A percentile compares a stretch with the other conserved stretches of the same genome.
phyloP scores from a whole-genome alignment of 64 coral and sea anemone genomes.

The Platygyra sinensis region DNA sequence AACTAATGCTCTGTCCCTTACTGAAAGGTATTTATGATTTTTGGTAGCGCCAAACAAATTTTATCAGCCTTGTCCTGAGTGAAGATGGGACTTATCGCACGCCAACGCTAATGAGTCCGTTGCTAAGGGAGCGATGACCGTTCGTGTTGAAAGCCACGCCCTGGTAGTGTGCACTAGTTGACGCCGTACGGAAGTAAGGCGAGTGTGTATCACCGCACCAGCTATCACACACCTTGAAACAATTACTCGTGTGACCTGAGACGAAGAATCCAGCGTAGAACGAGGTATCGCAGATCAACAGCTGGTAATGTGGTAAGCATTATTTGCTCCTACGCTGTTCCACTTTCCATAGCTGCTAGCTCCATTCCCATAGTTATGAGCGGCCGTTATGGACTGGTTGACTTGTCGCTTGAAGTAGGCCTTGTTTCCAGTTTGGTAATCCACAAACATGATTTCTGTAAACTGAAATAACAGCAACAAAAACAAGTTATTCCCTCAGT shows the following conservation, averaged over 20 bases:
- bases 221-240: neutral
- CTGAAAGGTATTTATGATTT: too few relatives aligned
- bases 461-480: neutral
- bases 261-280: conserved; percentile 29
- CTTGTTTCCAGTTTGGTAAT: conserved; percentile 1
- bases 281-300: conserved; percentile 6
- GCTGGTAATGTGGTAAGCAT: neutral
- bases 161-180: neutral
- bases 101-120: conserved; percentile 45
- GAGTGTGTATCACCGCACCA: conserved; percentile 19
- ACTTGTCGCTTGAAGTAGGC: neutral
- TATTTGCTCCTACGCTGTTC: neutral
- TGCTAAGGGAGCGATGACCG: neutral
- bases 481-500: neutral
- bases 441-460: conserved; percentile 32
- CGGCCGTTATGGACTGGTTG: neutral
- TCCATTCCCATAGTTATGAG: neutral
- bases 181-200: conserved; percentile 40
- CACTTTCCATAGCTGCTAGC: neutral
- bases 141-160: conserved; percentile 55
- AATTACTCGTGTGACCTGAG: conserved; percentile 4
- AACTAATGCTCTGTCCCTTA: too few relatives aligned
- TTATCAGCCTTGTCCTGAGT: too few relatives aligned
- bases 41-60: too few relatives aligned
- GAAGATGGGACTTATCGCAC: neutral